Base-by-base conservation (phyloP, 1,140 invertebrate genomes). In the Aphelinus certus region DNA sequence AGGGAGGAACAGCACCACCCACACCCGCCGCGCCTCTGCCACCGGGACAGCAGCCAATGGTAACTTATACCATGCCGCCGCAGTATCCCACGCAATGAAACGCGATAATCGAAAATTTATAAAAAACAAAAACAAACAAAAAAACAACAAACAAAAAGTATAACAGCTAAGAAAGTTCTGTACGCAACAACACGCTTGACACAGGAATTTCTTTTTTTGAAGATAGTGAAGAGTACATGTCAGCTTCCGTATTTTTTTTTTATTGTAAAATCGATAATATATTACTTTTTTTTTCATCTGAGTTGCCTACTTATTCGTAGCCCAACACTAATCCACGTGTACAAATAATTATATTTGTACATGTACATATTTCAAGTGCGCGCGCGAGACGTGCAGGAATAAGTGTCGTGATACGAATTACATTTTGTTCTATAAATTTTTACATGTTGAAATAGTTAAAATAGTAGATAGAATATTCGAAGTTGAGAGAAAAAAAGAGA, bases 1-100 rank as follows among this genome's bases (percentile, higher is more conserved):
- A 89, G 76, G 86, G 87, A 63, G 85, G 88, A 43, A 82, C 85
- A 3, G 83, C 86, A 64, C 87, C 86, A 43, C 85, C 84, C 10
- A 88, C 89, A 73, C 86, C 88, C n/a, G 87, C 82, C 78, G 88
- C 84, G 84, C 88, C 82, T 74, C 86, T 86, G 80, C 88, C 84
- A 61, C 86, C 87, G 2, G 86, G 86, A 67, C 86, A 91, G 80
- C 91, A 90, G 80, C 91, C 91, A 55, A 90, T 92, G 76, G 92
- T 94, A 92, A 93, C 94, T 84, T 89, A 91, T 82, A 92, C 92
- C 79, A 90, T 92, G 79, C 93, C 94, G 91, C 93, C 93, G 82
- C 93, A 94, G 86, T 95, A 93, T 84, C 93, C 93, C 82, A 91
- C 92, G 81, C 92, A 93, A 91, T 93, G 91, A 91, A 88, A 86